Conservation (phyloP, 1,140 invertebrate species). For the Drosophila azteca region DNA sequence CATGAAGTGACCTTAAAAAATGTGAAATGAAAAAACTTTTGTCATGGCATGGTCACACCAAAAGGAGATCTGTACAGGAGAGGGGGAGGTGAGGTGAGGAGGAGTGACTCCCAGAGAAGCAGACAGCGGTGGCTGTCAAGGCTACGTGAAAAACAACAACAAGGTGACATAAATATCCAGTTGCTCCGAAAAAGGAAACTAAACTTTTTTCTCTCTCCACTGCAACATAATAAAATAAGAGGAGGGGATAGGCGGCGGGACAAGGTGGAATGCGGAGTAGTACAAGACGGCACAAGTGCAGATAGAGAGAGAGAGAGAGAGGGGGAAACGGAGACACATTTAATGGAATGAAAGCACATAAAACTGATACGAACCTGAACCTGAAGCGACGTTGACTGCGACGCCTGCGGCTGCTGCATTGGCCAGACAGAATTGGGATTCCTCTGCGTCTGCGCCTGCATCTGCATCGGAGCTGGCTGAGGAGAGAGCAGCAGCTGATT, state of each 20-base stretch:
- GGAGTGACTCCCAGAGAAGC: background rate
- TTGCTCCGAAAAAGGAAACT: conserved; percentile 72
- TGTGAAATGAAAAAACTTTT: conserved; percentile 34
- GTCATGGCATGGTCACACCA: conserved; percentile 59
- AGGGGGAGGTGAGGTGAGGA: background rate
- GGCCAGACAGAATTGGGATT: conserved; percentile 61
- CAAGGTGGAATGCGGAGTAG: background rate
- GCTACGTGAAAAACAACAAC: conserved; percentile 66
- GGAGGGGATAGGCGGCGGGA: background rate
- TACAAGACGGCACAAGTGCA: too few species aligned
- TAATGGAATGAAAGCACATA: conserved; percentile 43
- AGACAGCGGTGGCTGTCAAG: conserved; percentile 48
- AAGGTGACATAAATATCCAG: conserved; percentile 80
- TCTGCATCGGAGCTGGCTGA: conserved; percentile 25
- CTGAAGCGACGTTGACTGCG: conserved; percentile 35
- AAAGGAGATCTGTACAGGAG: conserved; percentile 15
- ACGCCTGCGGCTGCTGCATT: conserved; percentile 35
- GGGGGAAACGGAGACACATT: conserved; percentile 21
- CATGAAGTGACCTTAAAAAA: conserved; percentile 70
- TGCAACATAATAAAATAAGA: conserved; percentile 32
- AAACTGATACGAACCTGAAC: conserved; percentile 66
- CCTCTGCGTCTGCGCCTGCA: conserved; percentile 31
- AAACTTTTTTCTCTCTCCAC: conserved; percentile 46
- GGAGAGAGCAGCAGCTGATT: conserved; percentile 21
- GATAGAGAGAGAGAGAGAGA: background rate